Conservation (phyloP, 2,113 vertebrate species). For the Amphiprion percula region DNA sequence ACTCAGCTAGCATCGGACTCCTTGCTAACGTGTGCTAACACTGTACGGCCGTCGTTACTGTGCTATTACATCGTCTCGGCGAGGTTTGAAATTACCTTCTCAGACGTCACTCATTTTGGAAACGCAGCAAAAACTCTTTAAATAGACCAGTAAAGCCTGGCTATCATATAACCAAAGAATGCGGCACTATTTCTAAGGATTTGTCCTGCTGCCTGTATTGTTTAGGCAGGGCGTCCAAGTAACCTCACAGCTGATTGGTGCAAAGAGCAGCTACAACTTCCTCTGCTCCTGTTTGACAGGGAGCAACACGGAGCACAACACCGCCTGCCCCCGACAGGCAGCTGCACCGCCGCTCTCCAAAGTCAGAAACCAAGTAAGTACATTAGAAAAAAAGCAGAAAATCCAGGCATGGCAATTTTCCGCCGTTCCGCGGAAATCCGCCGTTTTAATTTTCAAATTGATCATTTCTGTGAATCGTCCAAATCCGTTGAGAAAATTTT, state of each 20-base stretch:
- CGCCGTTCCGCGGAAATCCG: too few relatives aligned
- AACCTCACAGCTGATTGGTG: conserved; percentile 70
- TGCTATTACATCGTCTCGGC: conserved; percentile 13
- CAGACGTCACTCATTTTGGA: neutral
- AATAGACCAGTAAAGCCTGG: neutral
- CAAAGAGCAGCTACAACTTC: conserved; percentile 41
- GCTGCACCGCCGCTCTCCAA: neutral
- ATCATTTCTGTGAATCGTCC: too few relatives aligned
- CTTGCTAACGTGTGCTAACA: conserved; percentile 55
- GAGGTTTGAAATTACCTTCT: neutral
- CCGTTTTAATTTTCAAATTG: too few relatives aligned
- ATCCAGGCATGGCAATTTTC: too few relatives aligned
- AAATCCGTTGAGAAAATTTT: too few relatives aligned
- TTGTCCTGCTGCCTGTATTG: conserved; percentile 38
- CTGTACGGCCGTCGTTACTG: neutral
- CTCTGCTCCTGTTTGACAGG: conserved; percentile 12
- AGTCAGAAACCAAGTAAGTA: neutral
- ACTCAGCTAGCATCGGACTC: conserved; percentile 48
- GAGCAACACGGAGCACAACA: neutral
- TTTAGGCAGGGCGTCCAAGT: conserved; percentile 51
- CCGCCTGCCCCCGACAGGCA: neutral
- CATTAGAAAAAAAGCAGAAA: neutral
- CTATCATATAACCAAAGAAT: neutral
- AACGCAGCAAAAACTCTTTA: neutral
- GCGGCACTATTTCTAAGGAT: neutral